Conservation (phyloP, 1,140 invertebrate species). For the Pseudomyrmex sp. region DNA sequence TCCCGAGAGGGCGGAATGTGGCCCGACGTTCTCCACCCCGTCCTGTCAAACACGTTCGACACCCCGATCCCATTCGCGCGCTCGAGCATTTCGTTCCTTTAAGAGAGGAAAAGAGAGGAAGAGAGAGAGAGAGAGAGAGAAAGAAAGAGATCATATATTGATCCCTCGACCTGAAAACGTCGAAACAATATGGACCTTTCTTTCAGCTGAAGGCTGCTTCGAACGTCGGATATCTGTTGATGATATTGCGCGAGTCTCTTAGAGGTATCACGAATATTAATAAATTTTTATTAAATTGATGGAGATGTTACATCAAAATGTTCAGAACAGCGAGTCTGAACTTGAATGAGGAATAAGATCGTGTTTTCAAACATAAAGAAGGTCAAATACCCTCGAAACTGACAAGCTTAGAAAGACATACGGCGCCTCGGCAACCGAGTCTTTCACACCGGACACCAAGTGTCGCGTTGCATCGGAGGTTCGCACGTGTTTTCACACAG, state of each 20-base stretch:
- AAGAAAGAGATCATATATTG: conserved; percentile 54
- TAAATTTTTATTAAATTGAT: neutral
- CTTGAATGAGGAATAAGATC: neutral
- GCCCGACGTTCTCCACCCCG: conserved; percentile 66
- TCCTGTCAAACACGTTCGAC: conserved; percentile 75
- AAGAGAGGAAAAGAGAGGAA: neutral
- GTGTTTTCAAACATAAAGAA: neutral
- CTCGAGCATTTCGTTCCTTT: conserved; percentile 41
- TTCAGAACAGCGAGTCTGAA: neutral
- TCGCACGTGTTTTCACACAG: conserved; percentile 59
- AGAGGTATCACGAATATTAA: neutral
- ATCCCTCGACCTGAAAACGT: conserved; percentile 58
- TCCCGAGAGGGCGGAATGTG: conserved; percentile 68
- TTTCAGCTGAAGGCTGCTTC: conserved; percentile 7
- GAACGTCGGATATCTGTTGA: neutral
- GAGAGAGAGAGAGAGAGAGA: too few species aligned
- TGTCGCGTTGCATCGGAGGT: conserved; percentile 48
- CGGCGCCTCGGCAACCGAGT: neutral
- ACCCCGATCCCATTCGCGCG: conserved; percentile 53
- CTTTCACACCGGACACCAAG: neutral
- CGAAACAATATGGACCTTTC: conserved; percentile 58
- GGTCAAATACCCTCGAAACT: neutral
- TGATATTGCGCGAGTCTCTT: neutral
- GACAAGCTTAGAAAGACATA: neutral
- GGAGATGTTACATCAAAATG: neutral